phyloP scores from a whole-genome alignment of 2,113 vertebrate species.

The Hippocampus comes region DNA sequence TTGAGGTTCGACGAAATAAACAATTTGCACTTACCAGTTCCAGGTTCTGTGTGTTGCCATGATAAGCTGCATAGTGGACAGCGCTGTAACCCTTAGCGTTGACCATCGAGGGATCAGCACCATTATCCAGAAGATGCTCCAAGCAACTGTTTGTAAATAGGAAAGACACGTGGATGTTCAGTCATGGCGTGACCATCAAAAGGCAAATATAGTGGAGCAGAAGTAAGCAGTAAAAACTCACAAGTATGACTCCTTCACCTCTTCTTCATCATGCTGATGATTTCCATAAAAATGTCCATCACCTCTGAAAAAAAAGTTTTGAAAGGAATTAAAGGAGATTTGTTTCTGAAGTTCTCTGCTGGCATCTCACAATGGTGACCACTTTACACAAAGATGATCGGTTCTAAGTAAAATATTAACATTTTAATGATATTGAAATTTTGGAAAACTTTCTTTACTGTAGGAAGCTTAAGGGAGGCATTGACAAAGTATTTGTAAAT shows the following conservation, averaged over 20 bases:
- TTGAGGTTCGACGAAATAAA: not conserved
- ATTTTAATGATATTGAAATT: too few relatives aligned
- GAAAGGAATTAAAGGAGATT: not conserved
- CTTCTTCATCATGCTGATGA: conserved; percentile 80
- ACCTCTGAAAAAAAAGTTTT: conserved; percentile 63
- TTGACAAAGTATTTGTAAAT: too few relatives aligned
- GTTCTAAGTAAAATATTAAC: too few relatives aligned
- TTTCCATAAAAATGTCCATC: conserved; percentile 82
- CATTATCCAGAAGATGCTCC: conserved; percentile 93
- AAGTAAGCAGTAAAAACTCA: conserved; percentile 65
- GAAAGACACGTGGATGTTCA: not conserved
- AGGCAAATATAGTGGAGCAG: not conserved
- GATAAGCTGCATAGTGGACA: conserved; percentile 96
- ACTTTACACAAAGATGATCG: too few relatives aligned
- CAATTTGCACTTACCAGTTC: conserved; percentile 80
- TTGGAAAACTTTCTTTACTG: too few relatives aligned
- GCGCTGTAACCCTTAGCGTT: conserved; percentile 94
- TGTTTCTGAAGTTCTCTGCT: not conserved
- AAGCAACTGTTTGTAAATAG: conserved; percentile 76
- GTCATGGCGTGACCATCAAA: not conserved
- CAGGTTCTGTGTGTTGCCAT: conserved; percentile 93
- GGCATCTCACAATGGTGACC: too few relatives aligned
- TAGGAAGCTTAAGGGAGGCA: too few relatives aligned
- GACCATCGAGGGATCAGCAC: conserved; percentile 91
- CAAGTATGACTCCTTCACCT: conserved; percentile 92